Percentiles rank a stretch among this genome's conserved stretches.
Conservation (phyloP, 1,140 invertebrate species). For the Archegozetes longisetosus region DNA sequence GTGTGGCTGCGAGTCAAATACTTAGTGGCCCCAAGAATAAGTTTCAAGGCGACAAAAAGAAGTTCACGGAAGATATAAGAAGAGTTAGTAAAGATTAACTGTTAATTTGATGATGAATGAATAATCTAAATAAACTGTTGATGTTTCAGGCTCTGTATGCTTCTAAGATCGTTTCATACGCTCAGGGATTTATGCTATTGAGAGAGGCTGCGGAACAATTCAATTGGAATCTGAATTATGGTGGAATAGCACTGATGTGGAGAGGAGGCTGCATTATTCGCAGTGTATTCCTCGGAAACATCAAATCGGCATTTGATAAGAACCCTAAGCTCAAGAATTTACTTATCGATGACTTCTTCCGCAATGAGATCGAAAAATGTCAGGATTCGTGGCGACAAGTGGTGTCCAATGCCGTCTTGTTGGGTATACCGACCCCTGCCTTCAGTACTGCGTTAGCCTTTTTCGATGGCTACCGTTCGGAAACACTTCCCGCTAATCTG, state of each 20-base stretch:
- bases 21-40: constrained; percentile 49
- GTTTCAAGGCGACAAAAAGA: constrained; percentile 49
- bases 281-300: constrained; percentile 89
- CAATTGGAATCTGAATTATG: constrained; percentile 92
- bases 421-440: constrained; percentile 81
- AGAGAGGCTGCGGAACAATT: constrained; percentile 78
- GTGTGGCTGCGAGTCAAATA: constrained; percentile 57
- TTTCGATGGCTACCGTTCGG: constrained; percentile 83
- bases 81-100: constrained; percentile 31
- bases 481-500: constrained; percentile 70
- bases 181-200: constrained; percentile 97
- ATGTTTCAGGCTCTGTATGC: constrained; percentile 70
- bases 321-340: constrained; percentile 77
- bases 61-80: constrained; percentile 58
- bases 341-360: constrained; percentile 89
- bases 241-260: constrained; percentile 98
- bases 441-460: constrained; percentile 85
- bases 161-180: constrained; percentile 96
- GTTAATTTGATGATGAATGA: neutral
- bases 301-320: constrained; percentile 86
- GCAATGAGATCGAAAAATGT: constrained; percentile 56
- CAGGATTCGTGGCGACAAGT: constrained; percentile 45
- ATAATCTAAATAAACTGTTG: neutral
- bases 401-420: constrained; percentile 37
- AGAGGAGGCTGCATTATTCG: constrained; percentile 97